Conservation (phyloP, 1,140 invertebrate species). For the Achroia grisella region DNA sequence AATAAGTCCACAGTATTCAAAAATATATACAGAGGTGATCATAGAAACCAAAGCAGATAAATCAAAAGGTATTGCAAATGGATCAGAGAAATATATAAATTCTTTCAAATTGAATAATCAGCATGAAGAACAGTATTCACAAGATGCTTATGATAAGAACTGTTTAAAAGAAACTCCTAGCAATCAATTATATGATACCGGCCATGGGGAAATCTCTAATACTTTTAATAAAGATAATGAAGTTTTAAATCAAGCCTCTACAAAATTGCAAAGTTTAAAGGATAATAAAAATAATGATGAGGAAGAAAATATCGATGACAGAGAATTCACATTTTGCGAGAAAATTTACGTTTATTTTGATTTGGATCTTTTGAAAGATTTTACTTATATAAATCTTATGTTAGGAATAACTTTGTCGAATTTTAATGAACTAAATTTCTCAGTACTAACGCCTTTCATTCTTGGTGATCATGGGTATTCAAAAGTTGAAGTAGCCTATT, state of each 20-base stretch:
- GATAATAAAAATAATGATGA: slow-evolving; percentile 35
- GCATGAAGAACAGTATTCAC: slow-evolving; percentile 53
- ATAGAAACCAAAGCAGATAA: slow-evolving; percentile 56
- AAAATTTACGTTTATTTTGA: slow-evolving; percentile 78
- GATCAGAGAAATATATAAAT: slow-evolving; percentile 54
- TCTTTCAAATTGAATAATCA: slow-evolving; percentile 59
- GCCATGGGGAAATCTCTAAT: slow-evolving; percentile 50
- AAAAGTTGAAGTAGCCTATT: slow-evolving; percentile 75
- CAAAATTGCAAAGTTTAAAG: slow-evolving; percentile 61
- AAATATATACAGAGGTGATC: slow-evolving; percentile 64
- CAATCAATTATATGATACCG: slow-evolving; percentile 48
- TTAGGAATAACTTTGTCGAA: slow-evolving; percentile 79
- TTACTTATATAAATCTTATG: slow-evolving; percentile 79
- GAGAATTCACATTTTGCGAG: slow-evolving; percentile 61
- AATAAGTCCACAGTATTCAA: slow-evolving; percentile 66
- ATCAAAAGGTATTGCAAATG: slow-evolving; percentile 50
- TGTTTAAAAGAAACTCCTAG: slow-evolving; percentile 62
- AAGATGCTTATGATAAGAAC: slow-evolving; percentile 55
- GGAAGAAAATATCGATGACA: slow-evolving; percentile 34
- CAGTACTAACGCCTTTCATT: slow-evolving; percentile 80
- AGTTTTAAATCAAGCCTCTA: slow-evolving; percentile 61
- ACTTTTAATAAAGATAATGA: slow-evolving; percentile 66
- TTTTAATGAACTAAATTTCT: slow-evolving; percentile 81
- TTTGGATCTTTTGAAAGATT: slow-evolving; percentile 78
- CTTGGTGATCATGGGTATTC: slow-evolving; percentile 75